Base-by-base conservation (phyloP, 2,888 invertebrate species). In the Periphyllus acericola region DNA sequence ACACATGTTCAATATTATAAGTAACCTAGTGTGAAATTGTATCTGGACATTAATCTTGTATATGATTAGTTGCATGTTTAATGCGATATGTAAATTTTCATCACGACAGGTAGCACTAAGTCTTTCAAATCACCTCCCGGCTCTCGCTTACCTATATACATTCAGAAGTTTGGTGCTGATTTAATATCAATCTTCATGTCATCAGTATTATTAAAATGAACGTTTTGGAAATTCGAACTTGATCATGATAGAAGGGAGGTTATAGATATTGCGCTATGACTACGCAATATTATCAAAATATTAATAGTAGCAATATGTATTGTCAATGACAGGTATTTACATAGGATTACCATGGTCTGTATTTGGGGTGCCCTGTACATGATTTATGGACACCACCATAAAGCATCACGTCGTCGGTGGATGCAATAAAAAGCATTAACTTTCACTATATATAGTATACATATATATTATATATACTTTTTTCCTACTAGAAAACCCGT, bases 271-370 rank as follows among this genome's bases (percentile, higher is more conserved):
- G 21, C 14, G 25, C 72, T 60, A 29, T 29, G 79, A 55, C 17
- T 36, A 55, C 60, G 81, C 40, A 46, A 81, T 87, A 66, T 80
- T 81, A 66, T 87, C 81, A 60, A 81, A 81, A 87, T 87, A 87
- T 81, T 87, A 87, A 87, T 79, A 46, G 66, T 66, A 81, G 80
- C 74, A 81, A 87, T 87, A 81, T 75, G 87, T 87, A 81, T 87
- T 81, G 87, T 87, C 74, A 80, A 81, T 87, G 87, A 81, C 87
- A 75, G 81, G 87, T 87, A 87, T 87, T 87, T 87, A 87, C 87
- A 87, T 87, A 87, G 87, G 87, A 87, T 87, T 87, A 87, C 46
- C 40, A 55, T 60, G 87, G 87, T 74, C 55, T 32, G 72, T 80
- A n/a, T 86, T 79, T 40, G 74, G 87, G 87, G 87, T 80, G 74